A percentile compares a stretch with the other conserved stretches of the same genome.
Evolutionary conservation across 2,113 vertebrate species (phyloP).

Genomic region (Takifugu flavidus): DNA sequence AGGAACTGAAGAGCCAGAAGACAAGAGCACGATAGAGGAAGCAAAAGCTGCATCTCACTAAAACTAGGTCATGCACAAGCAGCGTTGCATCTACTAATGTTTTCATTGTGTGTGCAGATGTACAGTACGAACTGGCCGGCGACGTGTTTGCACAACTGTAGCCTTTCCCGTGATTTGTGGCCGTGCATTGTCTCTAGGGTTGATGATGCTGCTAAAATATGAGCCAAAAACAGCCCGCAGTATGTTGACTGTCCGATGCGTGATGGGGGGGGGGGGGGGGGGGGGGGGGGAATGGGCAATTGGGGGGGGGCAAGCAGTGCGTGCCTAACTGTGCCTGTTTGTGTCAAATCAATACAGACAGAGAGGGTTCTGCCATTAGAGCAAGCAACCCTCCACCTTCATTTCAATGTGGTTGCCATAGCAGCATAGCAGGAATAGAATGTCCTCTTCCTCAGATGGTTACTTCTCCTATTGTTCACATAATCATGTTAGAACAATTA

Average conservation of each 20-base stretch:
- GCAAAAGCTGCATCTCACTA: constrained; percentile 36
- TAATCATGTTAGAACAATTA: constrained; percentile 14
- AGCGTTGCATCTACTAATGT: constrained; percentile 34
- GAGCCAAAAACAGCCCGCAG: constrained; percentile 17
- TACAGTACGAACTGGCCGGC: constrained; percentile 34
- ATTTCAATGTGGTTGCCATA: constrained; percentile 64
- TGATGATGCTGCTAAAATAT: constrained; percentile 24
- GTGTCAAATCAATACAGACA: constrained; percentile 62
- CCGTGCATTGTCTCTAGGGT: constrained; percentile 37
- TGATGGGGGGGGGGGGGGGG: neutral
- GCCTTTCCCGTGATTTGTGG: constrained; percentile 28
- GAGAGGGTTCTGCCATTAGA: constrained; percentile 58
- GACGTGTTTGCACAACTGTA: constrained; percentile 55
- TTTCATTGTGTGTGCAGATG: constrained; percentile 3
- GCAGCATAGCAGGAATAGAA: constrained; percentile 48
- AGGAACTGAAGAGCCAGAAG: constrained; percentile 54
- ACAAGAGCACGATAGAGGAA: constrained; percentile 24
- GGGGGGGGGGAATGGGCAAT: constrained; percentile 7
- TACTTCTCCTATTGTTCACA: constrained; percentile 32
- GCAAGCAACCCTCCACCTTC: constrained; percentile 27
- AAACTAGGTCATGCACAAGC: constrained; percentile 63
- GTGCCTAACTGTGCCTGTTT: constrained; percentile 23
- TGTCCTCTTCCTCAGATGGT: constrained; percentile 41
- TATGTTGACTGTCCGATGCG: constrained; percentile 12
- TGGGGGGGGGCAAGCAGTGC: constrained; percentile 26